Evolutionary conservation across 2,797 vertebrate species (phyloP), one percentile per base, ranked within the genome.

Genomic region (Setipinna tenuifilis): DNA sequence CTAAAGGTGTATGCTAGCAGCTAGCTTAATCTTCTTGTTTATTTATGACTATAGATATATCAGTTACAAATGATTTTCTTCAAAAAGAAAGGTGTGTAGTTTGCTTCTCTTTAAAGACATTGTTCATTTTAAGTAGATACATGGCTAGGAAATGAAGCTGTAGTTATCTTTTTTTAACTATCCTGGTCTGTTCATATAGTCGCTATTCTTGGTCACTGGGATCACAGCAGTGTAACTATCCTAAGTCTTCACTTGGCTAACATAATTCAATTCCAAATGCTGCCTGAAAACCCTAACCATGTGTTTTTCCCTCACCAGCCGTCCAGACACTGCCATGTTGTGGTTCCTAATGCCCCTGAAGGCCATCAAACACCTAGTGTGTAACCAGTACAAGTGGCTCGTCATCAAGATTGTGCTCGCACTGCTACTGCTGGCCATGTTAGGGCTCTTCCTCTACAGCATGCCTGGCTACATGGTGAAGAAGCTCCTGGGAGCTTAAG

Each of bases 271-370:
- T 78, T 35, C 19, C 1, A 41, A 75, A 75, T 14, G 6, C 28
- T 75, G 35, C 21, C 71, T 41, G 17, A 44, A 78, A 41, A 41
- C 31, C 7, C 35, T 75, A 5, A 78, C 19, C 3, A 6, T 78
- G 19, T 78, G 14, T 78, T 78, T 78, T 75, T 41, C 9, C 71
- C 31, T 78, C 71, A 78, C 91, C 87, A 98, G 98, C 94, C 97
- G 97, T 21, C 97, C 97, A 0, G 97, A 98, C 95, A 98, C 96
- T 0, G 96, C 97, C 82, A 97, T 97, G 90, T 96, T 98, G 92
- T 98, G 97, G 97, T 97, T 98, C 95, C 96, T 98, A 92, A 97
- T 96, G 91, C 97, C 97, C 0, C 96, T 97, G 91, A 98, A 98
- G 92, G 97, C 97, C 91, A 95, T 98, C 92, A 96, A 96, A 93